phyloP scores from a whole-genome alignment of 2,113 vertebrate genomes.

The Pelmatolapia mariae region DNA sequence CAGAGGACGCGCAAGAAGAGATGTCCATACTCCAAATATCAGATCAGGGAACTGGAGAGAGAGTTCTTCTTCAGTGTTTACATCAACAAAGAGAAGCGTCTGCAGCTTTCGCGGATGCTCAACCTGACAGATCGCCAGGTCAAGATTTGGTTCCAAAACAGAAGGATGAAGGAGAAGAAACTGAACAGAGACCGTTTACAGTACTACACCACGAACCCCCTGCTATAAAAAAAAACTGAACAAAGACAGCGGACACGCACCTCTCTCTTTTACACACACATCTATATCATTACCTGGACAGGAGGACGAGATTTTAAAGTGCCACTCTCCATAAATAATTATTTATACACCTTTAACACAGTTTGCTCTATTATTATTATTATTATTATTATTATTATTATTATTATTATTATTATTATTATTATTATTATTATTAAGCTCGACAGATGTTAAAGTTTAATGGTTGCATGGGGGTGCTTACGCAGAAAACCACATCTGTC shows the following conservation, averaged over 20 bases:
- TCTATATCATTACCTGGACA: not conserved
- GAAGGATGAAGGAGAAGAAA: slow-evolving; percentile 99
- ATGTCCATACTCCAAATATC: slow-evolving; percentile 95
- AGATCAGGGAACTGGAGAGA: slow-evolving; percentile 96
- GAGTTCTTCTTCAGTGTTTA: slow-evolving; percentile 99
- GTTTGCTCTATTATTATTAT: slow-evolving; percentile 34
- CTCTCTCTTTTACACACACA: not conserved
- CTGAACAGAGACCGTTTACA: slow-evolving; percentile 98
- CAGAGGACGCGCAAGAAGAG: slow-evolving; percentile 96
- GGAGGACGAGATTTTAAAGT: slow-evolving; percentile 14
- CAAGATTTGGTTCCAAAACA: slow-evolving; percentile 99
- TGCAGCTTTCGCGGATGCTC: slow-evolving; percentile 96
- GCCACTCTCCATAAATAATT: slow-evolving; percentile 22
- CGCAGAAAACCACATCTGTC: not conserved
- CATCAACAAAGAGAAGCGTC: slow-evolving; percentile 98
- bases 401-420: slow-evolving; percentile 46
- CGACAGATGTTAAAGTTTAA: not conserved
- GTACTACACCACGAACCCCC: slow-evolving; percentile 93
- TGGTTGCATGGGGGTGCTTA: not conserved
- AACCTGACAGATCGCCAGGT: slow-evolving; percentile 97
- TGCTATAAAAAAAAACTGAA: slow-evolving; percentile 78
- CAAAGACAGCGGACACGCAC: slow-evolving; percentile 26
- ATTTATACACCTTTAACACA: slow-evolving; percentile 6
- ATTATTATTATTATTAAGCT: slow-evolving; percentile 50
- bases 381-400: not conserved